phyloP scores from a whole-genome alignment of 2,888 invertebrate species.

The Theodoxus fluviatilis region DNA sequence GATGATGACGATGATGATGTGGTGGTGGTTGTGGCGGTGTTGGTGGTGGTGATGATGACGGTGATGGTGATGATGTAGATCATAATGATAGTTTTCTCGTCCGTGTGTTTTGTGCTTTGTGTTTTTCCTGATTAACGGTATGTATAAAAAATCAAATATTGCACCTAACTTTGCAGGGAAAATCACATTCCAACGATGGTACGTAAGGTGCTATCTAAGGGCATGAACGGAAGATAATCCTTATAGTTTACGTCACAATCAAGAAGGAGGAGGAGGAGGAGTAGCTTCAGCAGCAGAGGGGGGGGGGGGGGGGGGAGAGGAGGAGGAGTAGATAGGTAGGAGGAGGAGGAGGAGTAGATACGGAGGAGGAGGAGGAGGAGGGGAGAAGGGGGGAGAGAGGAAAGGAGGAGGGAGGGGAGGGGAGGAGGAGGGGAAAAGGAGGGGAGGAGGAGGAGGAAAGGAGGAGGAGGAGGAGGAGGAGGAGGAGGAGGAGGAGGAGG shows the following conservation, averaged over 20 bases:
- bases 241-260: background rate
- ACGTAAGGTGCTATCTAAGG: too few species aligned
- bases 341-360: background rate
- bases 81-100: too few species aligned
- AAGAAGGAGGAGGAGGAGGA: conserved; percentile 2
- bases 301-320: background rate
- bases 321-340: background rate
- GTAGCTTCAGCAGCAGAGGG: background rate
- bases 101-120: too few species aligned
- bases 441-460: background rate
- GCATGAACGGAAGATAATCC: too few species aligned
- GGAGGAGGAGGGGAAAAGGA: background rate
- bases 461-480: background rate
- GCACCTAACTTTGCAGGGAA: too few species aligned
- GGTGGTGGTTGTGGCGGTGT: too few species aligned
- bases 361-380: background rate
- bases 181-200: too few species aligned
- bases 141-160: too few species aligned
- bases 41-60: too few species aligned
- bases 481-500: background rate
- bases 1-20: too few species aligned
- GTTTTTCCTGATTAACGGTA: too few species aligned
- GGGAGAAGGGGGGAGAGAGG: background rate
- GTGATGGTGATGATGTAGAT: too few species aligned
- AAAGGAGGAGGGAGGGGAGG: background rate